phyloP scores from a whole-genome alignment of 2,113 vertebrate species.

The Raja brachyura region DNA sequence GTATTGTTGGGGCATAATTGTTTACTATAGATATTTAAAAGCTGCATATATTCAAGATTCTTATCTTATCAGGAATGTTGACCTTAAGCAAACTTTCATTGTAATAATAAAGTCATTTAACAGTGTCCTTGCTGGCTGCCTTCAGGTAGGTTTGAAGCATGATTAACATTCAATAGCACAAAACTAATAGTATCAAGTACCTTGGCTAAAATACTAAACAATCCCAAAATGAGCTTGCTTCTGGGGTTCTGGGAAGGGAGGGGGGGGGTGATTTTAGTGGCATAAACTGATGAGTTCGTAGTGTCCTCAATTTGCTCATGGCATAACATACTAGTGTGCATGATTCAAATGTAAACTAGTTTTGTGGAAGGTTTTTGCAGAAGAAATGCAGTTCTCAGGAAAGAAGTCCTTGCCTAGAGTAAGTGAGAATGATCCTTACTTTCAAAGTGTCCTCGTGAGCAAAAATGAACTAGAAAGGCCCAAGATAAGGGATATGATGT shows the following conservation, averaged over 20 bases:
- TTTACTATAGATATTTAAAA: neutral
- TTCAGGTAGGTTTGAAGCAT: neutral
- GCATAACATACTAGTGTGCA: neutral
- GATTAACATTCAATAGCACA: neutral
- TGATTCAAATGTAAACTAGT: neutral
- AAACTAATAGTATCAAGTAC: neutral
- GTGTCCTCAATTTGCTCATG: neutral
- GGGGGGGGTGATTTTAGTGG: neutral
- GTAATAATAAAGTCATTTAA: neutral
- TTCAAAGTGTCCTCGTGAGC: neutral
- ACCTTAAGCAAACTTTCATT: neutral
- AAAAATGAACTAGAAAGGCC: neutral
- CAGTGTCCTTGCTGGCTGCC: neutral
- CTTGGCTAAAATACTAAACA: neutral
- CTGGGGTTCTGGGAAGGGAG: neutral
- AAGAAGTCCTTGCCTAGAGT: neutral
- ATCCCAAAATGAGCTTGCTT: neutral
- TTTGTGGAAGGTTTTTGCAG: neutral
- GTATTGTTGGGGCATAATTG: neutral
- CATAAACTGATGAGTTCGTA: neutral
- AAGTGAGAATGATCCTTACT: neutral
- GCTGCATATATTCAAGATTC: neutral
- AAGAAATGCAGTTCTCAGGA: neutral
- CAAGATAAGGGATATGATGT: neutral
- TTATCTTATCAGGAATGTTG: neutral